A percentile compares a stretch with the other conserved stretches of the same genome.
Conservation (phyloP, 2,113 vertebrate genomes). For the Megalops atlanticus region DNA sequence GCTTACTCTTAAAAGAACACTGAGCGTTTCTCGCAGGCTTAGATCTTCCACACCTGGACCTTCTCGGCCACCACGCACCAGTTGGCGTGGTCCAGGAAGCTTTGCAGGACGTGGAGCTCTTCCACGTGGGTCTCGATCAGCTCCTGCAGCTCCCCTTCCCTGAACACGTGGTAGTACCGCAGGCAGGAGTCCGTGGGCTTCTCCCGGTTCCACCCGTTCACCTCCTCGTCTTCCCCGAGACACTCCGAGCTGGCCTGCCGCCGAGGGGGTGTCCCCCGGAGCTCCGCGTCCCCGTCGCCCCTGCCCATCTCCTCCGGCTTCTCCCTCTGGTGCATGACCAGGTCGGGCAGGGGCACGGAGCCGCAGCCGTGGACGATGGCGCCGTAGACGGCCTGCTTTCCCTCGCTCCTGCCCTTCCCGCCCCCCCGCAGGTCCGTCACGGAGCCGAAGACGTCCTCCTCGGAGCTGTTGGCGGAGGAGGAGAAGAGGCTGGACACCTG, state of each 20-base stretch:
- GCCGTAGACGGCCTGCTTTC: slow-evolving; percentile 39
- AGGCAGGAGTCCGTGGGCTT: slow-evolving; percentile 54
- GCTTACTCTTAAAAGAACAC: slow-evolving; percentile 2
- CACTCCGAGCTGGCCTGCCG: slow-evolving; percentile 48
- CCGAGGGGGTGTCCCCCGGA: slow-evolving; percentile 11
- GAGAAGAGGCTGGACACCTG: slow-evolving; percentile 67
- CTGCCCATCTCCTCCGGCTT: not conserved
- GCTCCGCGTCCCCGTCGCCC: slow-evolving; percentile 21
- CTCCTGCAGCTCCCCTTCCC: slow-evolving; percentile 67
- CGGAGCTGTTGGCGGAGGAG: slow-evolving; percentile 61
- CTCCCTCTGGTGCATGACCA: slow-evolving; percentile 64
- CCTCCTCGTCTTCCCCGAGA: slow-evolving; percentile 36
- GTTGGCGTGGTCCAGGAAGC: slow-evolving; percentile 72
- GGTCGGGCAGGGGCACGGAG: slow-evolving; percentile 70
- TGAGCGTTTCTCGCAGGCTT: no score
- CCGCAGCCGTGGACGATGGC: slow-evolving; percentile 57
- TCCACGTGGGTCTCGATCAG: slow-evolving; percentile 61
- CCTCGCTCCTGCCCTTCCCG: slow-evolving; percentile 21
- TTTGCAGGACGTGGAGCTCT: slow-evolving; percentile 65
- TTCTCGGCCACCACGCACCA: slow-evolving; percentile 71
- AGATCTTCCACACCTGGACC: slow-evolving; percentile 59
- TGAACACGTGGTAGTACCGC: slow-evolving; percentile 71
- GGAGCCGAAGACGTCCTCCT: slow-evolving; percentile 70
- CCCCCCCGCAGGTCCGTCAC: slow-evolving; percentile 55
- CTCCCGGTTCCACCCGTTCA: not conserved